Evolutionary conservation across 1,140 invertebrate genomes (phyloP).

Genomic region (Neotoxoptera formosana): DNA sequence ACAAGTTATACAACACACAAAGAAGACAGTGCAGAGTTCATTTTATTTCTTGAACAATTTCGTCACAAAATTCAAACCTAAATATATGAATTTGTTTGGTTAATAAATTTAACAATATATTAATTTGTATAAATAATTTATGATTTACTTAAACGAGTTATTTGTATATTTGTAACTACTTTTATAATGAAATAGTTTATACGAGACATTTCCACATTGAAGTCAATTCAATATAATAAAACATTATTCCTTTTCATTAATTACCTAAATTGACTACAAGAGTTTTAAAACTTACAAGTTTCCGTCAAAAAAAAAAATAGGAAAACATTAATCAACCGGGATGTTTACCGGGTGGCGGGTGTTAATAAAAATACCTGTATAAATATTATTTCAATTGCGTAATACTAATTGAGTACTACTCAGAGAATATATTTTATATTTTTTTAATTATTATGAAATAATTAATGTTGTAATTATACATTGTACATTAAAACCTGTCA

Average conservation of each 20-base stretch:
- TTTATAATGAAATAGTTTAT: neutral
- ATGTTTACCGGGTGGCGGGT: fast-evolving
- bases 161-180: neutral
- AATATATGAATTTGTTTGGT: neutral
- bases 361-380: neutral
- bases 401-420: neutral
- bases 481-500: no score
- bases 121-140: neutral
- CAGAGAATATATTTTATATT: neutral
- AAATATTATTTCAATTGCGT: no score
- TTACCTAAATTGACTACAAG: neutral
- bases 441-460: neutral
- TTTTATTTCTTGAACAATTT: neutral
- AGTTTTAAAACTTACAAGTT: no score
- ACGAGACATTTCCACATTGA: neutral
- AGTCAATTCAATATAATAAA: neutral
- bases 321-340: neutral
- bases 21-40: neutral
- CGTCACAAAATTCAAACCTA: neutral
- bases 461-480: no score
- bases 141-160: neutral
- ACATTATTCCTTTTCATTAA: neutral
- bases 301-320: no score
- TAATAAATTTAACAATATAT: neutral
- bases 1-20: neutral